Conservation (phyloP, 2,888 invertebrate species). For the Drosophila prostipennis region DNA sequence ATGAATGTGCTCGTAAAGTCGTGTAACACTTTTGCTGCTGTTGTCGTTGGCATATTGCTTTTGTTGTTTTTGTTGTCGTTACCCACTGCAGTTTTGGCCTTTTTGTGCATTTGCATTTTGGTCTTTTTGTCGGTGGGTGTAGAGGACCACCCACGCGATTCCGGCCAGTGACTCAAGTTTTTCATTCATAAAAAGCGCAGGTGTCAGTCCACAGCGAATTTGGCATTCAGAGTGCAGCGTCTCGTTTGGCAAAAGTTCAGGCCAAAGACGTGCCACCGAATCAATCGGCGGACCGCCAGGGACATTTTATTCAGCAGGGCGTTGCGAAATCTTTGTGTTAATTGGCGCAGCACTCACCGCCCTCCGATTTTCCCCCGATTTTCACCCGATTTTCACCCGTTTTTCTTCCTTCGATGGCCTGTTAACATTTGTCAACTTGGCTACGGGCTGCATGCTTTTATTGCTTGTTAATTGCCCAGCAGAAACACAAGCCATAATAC, state of each 20-base stretch:
- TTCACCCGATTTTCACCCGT: background rate
- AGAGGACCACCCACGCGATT: slow-evolving; percentile 60
- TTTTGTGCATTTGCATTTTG: slow-evolving; percentile 71
- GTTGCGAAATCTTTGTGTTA: slow-evolving; percentile 68
- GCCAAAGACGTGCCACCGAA: slow-evolving; percentile 57
- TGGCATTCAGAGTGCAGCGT: slow-evolving; percentile 70
- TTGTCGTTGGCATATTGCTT: slow-evolving; percentile 53
- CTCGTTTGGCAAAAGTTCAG: slow-evolving; percentile 73
- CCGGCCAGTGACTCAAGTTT: slow-evolving; percentile 60
- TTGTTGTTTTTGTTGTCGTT: slow-evolving; percentile 59
- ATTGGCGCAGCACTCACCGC: slow-evolving; percentile 52
- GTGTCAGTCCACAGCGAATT: slow-evolving; percentile 52
- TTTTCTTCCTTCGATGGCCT: background rate
- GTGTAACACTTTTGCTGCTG: slow-evolving; percentile 72
- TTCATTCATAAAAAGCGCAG: slow-evolving; percentile 66
- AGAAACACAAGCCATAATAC: slow-evolving; percentile 58
- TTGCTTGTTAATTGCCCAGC: slow-evolving; percentile 76
- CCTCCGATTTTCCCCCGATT: slow-evolving; percentile 3
- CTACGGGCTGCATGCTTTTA: slow-evolving; percentile 57
- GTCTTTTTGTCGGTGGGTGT: slow-evolving; percentile 53
- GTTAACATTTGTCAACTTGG: slow-evolving; percentile 11
- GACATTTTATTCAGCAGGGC: slow-evolving; percentile 62
- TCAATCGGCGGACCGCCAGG: slow-evolving; percentile 49
- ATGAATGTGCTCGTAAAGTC: slow-evolving; percentile 75
- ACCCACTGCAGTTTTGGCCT: slow-evolving; percentile 36